Conservation (phyloP, 2,113 vertebrate species). For the Tragelaphus scriptus region DNA sequence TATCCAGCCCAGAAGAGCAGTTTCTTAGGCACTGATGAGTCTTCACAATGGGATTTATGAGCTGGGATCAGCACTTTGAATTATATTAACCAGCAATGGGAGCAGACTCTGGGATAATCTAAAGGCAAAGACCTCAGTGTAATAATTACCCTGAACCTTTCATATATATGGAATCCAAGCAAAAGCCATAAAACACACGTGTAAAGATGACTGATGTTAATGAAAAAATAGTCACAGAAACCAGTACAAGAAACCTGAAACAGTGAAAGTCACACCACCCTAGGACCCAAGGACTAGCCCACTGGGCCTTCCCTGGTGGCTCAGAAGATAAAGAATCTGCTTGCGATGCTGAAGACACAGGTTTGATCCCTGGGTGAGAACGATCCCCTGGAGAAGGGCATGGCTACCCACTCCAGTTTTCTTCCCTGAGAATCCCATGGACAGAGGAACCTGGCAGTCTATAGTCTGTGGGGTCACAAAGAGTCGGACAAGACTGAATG, state of each 20-base stretch:
- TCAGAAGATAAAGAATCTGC: neutral
- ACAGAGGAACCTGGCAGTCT: neutral
- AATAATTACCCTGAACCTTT: conserved; percentile 34
- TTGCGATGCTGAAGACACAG: neutral
- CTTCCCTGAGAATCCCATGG: neutral
- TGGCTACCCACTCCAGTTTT: neutral
- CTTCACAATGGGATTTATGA: neutral
- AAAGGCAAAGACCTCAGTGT: neutral
- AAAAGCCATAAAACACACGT: neutral
- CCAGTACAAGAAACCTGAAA: neutral
- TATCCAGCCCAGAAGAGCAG: neutral
- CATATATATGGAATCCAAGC: neutral
- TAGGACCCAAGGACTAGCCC: neutral
- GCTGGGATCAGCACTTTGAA: conserved; percentile 13
- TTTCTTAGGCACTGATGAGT: neutral
- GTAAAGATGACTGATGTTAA: neutral
- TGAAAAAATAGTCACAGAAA: neutral
- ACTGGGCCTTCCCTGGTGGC: neutral
- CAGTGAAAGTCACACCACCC: neutral
- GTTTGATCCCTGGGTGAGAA: neutral
- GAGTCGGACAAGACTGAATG: neutral
- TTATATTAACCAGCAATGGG: neutral
- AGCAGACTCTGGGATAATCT: neutral
- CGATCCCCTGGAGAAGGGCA: neutral
- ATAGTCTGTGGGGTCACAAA: neutral